Evolutionary conservation across 2,888 invertebrate genomes (phyloP), one percentile per base, ranked within the genome.

Genomic region (Palloptera scutellata): DNA sequence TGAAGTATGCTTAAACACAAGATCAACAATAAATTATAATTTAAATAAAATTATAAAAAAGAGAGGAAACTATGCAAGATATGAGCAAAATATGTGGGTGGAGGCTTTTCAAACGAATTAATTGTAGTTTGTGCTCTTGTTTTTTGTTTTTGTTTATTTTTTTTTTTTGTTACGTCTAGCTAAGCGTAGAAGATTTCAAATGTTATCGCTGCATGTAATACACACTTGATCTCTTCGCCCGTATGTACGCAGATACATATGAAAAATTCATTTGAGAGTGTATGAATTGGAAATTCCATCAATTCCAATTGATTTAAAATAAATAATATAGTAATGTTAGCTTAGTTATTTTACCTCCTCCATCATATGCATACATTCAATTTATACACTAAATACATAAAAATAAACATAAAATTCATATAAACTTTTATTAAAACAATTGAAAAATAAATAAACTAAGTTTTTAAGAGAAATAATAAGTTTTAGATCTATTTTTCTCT

Each of bases 361-460:
- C 66, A 66, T 64, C 75, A 15, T 48, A 41, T 65, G 65, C 54
- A 79, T 73, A 53, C 63, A 73, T 61, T 55, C 55, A 73, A 75
- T 72, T 75, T 70, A 75, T 61, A 75, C 72, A 76, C 68, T 20
- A 67, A 48, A 64, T 53, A 63, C 58, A 52, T 48, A 52, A 40
- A 67, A 62, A 68, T 52, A 67, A 63, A 66, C 59, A 45, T 58
- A 64, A 64, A 69, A 76, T 72, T 77, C 77, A 77, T 74, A 77
- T 74, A 76, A 77, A 77, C 77, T 76, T 73, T 79, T 79, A 79
- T 79, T 78, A 78, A 79, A 78, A 74, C 73, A 79, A 78, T 75
- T 74, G 79, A 62, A 61, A 54, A 45, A 58, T 13, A 58, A 77
- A 17, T 0, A 10, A 13, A 9, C n/a, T 11, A 17, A 10, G 19